These are phyloP conservation scores for Araneus ventricosus DNA, from an alignment of 1,140 invertebrate species.

Conservation along the genomic window DNA sequence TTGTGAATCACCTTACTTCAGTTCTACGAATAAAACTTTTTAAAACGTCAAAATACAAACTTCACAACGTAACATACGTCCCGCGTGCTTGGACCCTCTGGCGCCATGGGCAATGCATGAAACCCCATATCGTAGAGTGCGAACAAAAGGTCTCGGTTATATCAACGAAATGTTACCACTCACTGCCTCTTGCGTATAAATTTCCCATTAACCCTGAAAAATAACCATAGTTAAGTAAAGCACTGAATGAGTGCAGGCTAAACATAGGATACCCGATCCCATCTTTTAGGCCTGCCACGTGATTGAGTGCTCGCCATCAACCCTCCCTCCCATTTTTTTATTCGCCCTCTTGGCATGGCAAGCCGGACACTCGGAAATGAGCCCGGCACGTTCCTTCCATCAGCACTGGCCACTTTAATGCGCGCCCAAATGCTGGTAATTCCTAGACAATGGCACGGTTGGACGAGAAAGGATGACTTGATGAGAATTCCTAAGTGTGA, in stretches of 20 bases:
- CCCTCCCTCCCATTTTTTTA: not conserved
- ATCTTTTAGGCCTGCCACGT: conserved; percentile 29
- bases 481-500: conserved; percentile 15
- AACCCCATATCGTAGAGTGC: not conserved
- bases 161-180: not conserved
- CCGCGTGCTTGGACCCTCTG: conserved; percentile 49
- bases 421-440: not conserved
- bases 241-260: not conserved
- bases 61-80: not conserved
- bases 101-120: no score
- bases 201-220: conserved; percentile 35
- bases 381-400: conserved; percentile 47
- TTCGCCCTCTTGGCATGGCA: not conserved
- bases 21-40: not conserved
- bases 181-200: conserved; percentile 28
- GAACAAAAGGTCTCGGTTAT: conserved; percentile 17
- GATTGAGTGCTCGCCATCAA: conserved; percentile 6
- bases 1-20: no score
- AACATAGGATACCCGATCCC: conserved; percentile 33
- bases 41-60: not conserved
- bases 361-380: conserved; percentile 44
- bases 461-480: not conserved
- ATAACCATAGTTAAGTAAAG: conserved; percentile 41
- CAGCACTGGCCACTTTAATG: conserved; percentile 20
- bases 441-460: not conserved